phyloP scores from a whole-genome alignment of 2,888 invertebrate species.

The Sphaerophoria rueppellii region DNA sequence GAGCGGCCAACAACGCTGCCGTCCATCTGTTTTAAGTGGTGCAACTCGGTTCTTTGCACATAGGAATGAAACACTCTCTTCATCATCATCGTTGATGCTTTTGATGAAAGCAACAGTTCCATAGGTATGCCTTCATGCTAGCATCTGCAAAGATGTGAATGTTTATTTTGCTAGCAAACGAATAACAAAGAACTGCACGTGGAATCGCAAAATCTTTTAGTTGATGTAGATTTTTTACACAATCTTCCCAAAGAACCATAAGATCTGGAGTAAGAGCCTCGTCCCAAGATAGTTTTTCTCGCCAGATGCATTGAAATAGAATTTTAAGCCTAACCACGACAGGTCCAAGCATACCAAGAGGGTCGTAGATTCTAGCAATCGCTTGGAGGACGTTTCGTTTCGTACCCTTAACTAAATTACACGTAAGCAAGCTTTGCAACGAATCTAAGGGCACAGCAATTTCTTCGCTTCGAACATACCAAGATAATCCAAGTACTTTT shows the following conservation, averaged over 20 bases:
- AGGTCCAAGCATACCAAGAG: constrained; percentile 26
- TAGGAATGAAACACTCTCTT: constrained; percentile 18
- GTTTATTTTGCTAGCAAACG: not conserved
- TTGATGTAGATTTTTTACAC: not conserved
- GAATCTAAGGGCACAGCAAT: no score
- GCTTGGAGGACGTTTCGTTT: no score
- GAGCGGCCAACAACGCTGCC: constrained; percentile 21
- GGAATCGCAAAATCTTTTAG: constrained; percentile 13
- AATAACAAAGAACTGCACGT: constrained; percentile 1
- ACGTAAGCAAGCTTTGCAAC: no score
- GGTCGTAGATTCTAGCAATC: no score
- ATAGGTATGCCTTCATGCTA: constrained; percentile 40
- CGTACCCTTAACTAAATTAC: no score
- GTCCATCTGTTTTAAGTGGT: constrained; percentile 23
- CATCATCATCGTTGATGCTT: not conserved
- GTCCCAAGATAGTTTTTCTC: constrained; percentile 9
- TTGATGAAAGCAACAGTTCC: constrained; percentile 29
- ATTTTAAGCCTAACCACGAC: constrained; percentile 25
- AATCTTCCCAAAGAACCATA: not conserved
- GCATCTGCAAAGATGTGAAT: constrained; percentile 36
- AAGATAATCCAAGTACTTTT: no score
- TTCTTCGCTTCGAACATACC: no score
- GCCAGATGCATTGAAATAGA: constrained; percentile 16
- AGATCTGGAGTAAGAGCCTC: constrained; percentile 2
- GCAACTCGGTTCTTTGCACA: constrained; percentile 33